Evolutionary conservation across 2,113 vertebrate species (phyloP), one percentile per base, ranked within the genome.

Genomic region (Hydrolagus affinis): DNA sequence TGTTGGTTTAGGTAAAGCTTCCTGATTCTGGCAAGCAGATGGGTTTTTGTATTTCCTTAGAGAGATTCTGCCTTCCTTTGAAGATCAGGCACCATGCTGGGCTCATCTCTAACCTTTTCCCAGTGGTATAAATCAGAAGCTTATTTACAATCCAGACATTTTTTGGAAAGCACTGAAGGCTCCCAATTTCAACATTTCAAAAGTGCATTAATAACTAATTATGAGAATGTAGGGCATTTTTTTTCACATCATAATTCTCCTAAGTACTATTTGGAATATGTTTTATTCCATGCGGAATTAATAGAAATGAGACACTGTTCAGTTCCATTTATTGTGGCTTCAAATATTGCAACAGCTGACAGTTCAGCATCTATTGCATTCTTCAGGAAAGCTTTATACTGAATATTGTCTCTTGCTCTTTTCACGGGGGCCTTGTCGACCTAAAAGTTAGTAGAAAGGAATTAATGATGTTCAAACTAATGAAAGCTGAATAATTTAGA

Each of bases 401-500:
- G n/a, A 59, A 23, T 77, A 78, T 25, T 83, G 62, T 66, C 64
- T 78, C 60, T 59, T 62, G 76, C 28, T 83, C 11, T 62, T 83
- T 66, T 12, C 4, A 9, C 66, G 14, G 19, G 15, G 30, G 59
- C 25, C 8, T 66, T 28, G 7, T 83, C 25, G 17, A 21, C 8
- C 15, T 19, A 83, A 83, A 80, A 83, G 19, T 64, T 60, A 12
- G 21, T 74, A 23, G 59, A 23, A 14, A 25, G n/a, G 66, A 71
- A 69, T 25, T 28, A 86, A 56, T 89, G 59, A 86, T 89, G 86
- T 89, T 90, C 89, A 74, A 57, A 87, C 73, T 74, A 89, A 90
- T 88, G 89, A 89, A 88, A 87, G 88, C 30, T 89, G 90, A 91
- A 87, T 86, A 70, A 30, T 86, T 89, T 57, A 89, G 85, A 86